Evolutionary conservation across 2,888 invertebrate species (phyloP), one percentile per base, ranked within the genome.

Genomic region (Dryococelus australis): DNA sequence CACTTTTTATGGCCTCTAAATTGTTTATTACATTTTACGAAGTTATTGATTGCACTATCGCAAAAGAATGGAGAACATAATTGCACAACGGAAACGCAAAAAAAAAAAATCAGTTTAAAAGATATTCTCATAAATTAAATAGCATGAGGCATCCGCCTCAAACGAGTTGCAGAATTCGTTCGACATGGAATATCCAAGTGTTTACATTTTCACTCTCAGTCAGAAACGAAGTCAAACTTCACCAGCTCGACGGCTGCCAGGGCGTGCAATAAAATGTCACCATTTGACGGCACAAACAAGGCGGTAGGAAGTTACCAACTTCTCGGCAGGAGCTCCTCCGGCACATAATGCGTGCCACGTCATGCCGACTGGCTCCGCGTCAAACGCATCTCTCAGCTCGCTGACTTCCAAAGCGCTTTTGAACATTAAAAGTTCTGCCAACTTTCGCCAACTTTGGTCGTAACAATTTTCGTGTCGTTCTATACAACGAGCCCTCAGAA

Each of bases 391-490:
- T 65, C n/a, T 1, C 65, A 65, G 65, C 65, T 65, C 65, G 65
- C 13, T 65, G 65, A 47, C 47, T 47, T 47, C 47, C 8, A 47
- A 47, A 47, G 47, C 47, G 8, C 47, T 47, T 47, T 47, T 47
- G 47, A 65, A 65, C 24, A 65, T 65, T 65, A 65, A 65, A 65
- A 65, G 65, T 65, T 24, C 65, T n/a, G 65, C 24, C 24, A 65
- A 65, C 65, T 65, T 65, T 24, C n/a, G 8, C 8, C 13, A 65
- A 65, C 24, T 65, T 65, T 20, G 65, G 65, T 65, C 65, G 24
- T 65, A 65, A 65, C 65, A 65, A 65, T 65, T 65, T 65, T 65
- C 65, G 24, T 65, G 65, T 65, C 65, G 65, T 24, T 65, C 65
- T 24, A 65, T 24, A 65, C 65, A 65, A 65, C 65, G n/a, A 65